These are phyloP conservation scores for Chymomyza caudatula DNA, from an alignment of 2,888 invertebrate species.

Conservation along the genomic window DNA sequence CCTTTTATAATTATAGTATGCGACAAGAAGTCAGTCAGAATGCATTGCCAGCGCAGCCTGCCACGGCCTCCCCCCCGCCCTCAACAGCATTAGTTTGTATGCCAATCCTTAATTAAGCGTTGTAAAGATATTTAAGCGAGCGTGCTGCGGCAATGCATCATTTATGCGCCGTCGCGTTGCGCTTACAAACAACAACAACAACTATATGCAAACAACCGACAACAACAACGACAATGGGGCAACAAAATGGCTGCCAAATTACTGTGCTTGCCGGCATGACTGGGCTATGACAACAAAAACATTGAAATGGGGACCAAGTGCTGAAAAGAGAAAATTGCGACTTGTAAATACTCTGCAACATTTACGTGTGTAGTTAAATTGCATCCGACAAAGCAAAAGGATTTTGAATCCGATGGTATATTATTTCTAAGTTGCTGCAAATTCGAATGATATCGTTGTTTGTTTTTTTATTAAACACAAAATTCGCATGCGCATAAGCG, in stretches of 20 bases:
- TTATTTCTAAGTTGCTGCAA: too few relatives aligned
- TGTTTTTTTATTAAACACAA: too few relatives aligned
- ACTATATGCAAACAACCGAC: background rate
- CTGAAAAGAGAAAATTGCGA: background rate
- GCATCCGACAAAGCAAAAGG: too few relatives aligned
- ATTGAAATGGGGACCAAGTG: background rate
- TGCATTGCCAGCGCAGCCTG: constrained; percentile 19
- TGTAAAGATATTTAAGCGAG: constrained; percentile 44
- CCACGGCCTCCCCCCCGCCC: background rate
- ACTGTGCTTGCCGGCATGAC: background rate
- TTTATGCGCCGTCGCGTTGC: constrained; percentile 42
- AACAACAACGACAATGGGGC: background rate
- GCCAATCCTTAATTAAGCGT: constrained; percentile 53
- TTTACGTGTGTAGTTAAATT: too few relatives aligned
- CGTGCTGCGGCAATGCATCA: constrained; percentile 51
- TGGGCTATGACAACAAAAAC: background rate
- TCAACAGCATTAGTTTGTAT: background rate
- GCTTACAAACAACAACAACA: background rate
- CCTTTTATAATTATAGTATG: constrained; percentile 47
- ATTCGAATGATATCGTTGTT: too few relatives aligned
- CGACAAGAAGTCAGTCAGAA: constrained; percentile 52
- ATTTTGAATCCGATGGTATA: too few relatives aligned
- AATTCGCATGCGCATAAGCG: too few relatives aligned
- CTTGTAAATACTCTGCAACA: background rate
- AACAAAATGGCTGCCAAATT: background rate